Conservation (phyloP, 2,888 invertebrate genomes). For the Caenorhabditis sp. region DNA sequence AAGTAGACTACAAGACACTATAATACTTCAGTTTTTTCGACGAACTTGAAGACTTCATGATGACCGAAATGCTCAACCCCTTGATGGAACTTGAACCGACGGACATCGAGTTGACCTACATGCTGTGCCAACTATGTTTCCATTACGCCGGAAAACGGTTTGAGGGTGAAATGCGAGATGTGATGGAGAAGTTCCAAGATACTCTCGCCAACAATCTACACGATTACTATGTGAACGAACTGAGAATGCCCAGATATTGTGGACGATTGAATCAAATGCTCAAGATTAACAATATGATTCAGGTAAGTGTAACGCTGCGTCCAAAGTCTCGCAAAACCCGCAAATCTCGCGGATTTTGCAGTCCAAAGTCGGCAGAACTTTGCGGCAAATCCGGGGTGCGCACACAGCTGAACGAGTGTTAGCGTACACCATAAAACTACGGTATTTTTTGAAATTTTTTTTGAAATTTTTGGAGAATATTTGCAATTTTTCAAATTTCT, state of each 20-base stretch:
- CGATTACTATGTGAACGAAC: constrained; percentile 49
- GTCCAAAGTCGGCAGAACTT: neutral
- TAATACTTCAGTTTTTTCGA: constrained; percentile 32
- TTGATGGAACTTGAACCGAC: constrained; percentile 46
- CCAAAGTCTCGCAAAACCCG: too few species aligned
- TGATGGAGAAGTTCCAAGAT: constrained; percentile 44
- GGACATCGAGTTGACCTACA: constrained; percentile 53
- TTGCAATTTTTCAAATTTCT: too few species aligned
- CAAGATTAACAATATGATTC: constrained; percentile 59
- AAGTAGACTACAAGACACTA: too few species aligned
- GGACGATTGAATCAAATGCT: constrained; percentile 58
- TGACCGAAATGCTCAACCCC: constrained; percentile 1
- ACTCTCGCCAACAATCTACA: constrained; percentile 47
- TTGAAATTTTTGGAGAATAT: too few species aligned
- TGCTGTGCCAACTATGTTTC: constrained; percentile 56
- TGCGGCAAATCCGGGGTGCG: too few species aligned
- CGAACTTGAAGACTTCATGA: constrained; percentile 39
- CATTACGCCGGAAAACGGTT: constrained; percentile 52
- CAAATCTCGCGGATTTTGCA: neutral
- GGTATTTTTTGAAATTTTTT: too few species aligned
- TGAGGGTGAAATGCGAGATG: constrained; percentile 42
- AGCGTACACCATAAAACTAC: too few species aligned
- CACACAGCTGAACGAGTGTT: too few species aligned
- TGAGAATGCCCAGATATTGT: constrained; percentile 54
- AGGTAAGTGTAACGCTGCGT: constrained; percentile 35